Conservation (phyloP, 2,888 invertebrate genomes). For the Drosophila borealis region DNA sequence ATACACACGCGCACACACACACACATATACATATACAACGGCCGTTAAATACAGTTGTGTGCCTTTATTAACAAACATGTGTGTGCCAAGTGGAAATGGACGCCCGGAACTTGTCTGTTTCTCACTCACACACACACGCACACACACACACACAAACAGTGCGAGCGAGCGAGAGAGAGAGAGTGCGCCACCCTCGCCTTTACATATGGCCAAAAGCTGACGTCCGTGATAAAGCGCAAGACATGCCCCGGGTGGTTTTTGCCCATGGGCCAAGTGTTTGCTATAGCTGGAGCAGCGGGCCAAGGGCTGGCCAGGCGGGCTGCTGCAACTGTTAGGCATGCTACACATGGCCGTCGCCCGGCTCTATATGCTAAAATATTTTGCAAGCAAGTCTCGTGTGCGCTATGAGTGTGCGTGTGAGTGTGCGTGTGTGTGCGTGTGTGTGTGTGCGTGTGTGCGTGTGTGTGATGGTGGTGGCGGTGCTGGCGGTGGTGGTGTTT, state of each 20-base stretch:
- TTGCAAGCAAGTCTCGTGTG: conserved; percentile 55
- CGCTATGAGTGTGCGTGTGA: conserved; percentile 23
- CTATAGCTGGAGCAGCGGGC: conserved; percentile 3
- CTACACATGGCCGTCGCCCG: conserved; percentile 58
- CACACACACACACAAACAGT: conserved; percentile 5
- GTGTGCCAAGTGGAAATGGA: not conserved
- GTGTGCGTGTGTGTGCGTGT: conserved; percentile 6
- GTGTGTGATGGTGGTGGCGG: not conserved
- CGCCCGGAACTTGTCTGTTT: too few species aligned
- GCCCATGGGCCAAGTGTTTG: conserved; percentile 36
- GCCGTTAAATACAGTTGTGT: conserved; percentile 18
- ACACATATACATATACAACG: conserved; percentile 27
- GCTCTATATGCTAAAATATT: conserved; percentile 48
- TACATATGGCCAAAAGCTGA: conserved; percentile 78
- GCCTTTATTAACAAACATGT: not conserved
- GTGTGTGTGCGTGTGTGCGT: conserved; percentile 10
- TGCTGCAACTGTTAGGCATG: conserved; percentile 39
- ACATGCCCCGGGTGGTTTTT: conserved; percentile 67
- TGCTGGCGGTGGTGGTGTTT: conserved; percentile 48
- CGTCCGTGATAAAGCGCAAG: conserved; percentile 57
- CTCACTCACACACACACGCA: conserved; percentile 10
- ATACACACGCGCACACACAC: too few species aligned
- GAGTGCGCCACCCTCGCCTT: conserved; percentile 68
- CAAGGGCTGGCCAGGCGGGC: conserved; percentile 2
- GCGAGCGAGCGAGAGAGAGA: not conserved